Percentiles rank a stretch among this genome's conserved stretches.
phyloP scores from a whole-genome alignment of 92 coral and sea anemone species.

The Parazoanthus swiftii region DNA sequence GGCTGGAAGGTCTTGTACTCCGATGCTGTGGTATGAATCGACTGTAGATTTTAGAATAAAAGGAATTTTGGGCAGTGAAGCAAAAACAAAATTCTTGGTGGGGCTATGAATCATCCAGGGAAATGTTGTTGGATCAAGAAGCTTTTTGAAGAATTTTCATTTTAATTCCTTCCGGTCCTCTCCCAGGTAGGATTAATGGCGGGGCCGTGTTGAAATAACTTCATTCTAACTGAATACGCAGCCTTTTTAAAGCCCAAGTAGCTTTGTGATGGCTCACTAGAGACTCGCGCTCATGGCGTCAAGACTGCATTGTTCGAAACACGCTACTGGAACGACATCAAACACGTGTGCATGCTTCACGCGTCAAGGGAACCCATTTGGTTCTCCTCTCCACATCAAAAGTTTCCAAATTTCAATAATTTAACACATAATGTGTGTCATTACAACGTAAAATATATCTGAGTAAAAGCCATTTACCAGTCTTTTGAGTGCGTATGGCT shows the following conservation, averaged over 20 bases:
- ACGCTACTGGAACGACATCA: constrained; percentile 1
- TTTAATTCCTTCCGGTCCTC: background rate
- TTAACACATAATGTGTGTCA: background rate
- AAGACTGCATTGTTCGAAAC: background rate
- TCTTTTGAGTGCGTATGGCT: background rate
- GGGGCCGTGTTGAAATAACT: too few relatives aligned
- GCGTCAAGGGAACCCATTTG: background rate
- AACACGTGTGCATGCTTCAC: background rate
- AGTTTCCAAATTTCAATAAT: background rate
- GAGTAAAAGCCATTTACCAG: background rate
- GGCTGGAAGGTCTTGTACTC: background rate
- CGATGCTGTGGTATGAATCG: background rate
- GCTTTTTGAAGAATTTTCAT: background rate
- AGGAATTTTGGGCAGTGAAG: background rate
- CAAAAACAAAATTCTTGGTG: background rate
- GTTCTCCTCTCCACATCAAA: background rate
- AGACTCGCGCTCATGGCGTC: too few relatives aligned
- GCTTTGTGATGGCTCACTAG: background rate
- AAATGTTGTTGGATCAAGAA: background rate
- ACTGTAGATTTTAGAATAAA: background rate
- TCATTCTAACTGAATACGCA: background rate
- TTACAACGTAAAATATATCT: background rate
- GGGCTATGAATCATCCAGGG: background rate
- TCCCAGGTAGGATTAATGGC: background rate
- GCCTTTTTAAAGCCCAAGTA: background rate